phyloP scores from a whole-genome alignment of 2,888 invertebrate genomes.

The Leucophenga montana region DNA sequence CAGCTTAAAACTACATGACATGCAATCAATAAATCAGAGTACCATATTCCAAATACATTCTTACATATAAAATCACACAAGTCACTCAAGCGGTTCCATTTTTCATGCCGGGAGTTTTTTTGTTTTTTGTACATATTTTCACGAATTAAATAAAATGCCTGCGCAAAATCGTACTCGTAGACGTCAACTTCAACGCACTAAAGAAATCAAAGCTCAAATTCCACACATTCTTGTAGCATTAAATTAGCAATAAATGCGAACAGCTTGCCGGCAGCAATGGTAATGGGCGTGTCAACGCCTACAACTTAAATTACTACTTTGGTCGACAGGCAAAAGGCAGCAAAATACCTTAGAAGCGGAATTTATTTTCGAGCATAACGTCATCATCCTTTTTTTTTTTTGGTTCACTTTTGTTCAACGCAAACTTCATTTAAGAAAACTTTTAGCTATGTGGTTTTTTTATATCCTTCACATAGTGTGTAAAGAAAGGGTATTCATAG shows the following conservation, averaged over 20 bases:
- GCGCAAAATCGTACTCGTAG: not conserved
- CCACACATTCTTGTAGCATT: constrained; percentile 23
- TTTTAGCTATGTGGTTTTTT: too few relatives aligned
- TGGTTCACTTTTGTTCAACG: not conserved
- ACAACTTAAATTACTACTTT: constrained; percentile 65
- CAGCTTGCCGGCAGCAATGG: constrained; percentile 38
- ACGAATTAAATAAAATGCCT: not conserved
- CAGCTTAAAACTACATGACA: not conserved
- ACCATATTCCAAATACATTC: not conserved
- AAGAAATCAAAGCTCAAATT: constrained; percentile 1
- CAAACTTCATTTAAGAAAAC: too few relatives aligned
- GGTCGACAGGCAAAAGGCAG: constrained; percentile 54
- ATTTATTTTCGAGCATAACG: constrained; percentile 22
- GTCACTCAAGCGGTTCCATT: not conserved
- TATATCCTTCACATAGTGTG: too few relatives aligned
- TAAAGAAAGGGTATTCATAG: too few relatives aligned
- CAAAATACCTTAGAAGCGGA: not conserved
- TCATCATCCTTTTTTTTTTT: constrained; percentile 8
- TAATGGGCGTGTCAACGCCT: constrained; percentile 56
- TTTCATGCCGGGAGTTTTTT: not conserved
- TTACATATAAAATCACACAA: not conserved
- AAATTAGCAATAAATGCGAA: constrained; percentile 29
- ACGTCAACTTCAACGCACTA: not conserved
- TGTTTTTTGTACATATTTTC: not conserved
- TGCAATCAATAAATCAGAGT: not conserved